Evolutionary conservation across 2,797 vertebrate species (phyloP).

Genomic region (Poecilia picta): DNA sequence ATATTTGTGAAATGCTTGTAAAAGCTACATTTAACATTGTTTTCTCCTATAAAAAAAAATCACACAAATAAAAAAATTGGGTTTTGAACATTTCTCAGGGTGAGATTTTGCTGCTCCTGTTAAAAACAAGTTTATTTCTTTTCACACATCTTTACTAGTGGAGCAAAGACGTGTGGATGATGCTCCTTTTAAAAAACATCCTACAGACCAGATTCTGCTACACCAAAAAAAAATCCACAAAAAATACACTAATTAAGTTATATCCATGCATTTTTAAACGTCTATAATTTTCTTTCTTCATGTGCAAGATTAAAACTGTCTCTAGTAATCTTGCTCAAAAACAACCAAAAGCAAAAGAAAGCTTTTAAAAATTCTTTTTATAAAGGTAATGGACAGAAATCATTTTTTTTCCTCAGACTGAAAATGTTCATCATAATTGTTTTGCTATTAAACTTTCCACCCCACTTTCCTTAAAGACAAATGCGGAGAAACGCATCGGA

Average conservation of each 20-base stretch:
- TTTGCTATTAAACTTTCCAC: not conserved
- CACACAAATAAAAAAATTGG: not conserved
- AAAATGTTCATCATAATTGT: slow-evolving; percentile 1
- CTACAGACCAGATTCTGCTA: not conserved
- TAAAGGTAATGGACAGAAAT: not conserved
- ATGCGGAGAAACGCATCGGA: not conserved
- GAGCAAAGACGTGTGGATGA: not conserved
- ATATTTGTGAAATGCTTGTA: not conserved
- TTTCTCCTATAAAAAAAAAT: not conserved
- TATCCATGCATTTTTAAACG: not conserved
- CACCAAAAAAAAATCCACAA: not conserved
- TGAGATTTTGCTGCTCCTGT: not conserved
- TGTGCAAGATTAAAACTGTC: not conserved
- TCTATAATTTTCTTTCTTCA: not conserved
- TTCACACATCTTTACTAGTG: not conserved
- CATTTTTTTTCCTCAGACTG: not conserved
- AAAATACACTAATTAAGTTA: not conserved
- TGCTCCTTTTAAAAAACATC: not conserved
- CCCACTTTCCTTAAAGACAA: not conserved
- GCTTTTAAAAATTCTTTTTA: not conserved
- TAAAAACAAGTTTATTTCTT: not conserved
- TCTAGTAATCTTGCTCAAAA: not conserved
- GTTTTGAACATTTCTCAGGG: not conserved
- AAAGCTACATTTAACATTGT: not conserved
- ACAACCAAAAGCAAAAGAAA: not conserved